Evolutionary conservation across 1,140 invertebrate species (phyloP).

Genomic region (Macrotrachela quadricornifera): DNA sequence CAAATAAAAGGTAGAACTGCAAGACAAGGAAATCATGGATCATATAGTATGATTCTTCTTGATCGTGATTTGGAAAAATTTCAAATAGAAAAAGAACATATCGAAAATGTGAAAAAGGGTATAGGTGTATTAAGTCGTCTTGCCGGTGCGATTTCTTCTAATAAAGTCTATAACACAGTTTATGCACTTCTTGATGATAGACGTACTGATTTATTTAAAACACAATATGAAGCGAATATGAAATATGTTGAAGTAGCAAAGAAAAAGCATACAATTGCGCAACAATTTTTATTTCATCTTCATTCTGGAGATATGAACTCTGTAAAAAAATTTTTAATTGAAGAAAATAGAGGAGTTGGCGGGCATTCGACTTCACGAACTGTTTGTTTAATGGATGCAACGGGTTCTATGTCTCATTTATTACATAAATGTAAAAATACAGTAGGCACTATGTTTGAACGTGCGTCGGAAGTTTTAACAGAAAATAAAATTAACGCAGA

Average conservation of each 20-base stretch:
- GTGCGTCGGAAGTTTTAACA: neutral
- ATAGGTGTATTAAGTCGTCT: neutral
- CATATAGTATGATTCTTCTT: neutral
- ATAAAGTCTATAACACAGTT: neutral
- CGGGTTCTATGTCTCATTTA: neutral
- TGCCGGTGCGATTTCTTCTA: too few species aligned
- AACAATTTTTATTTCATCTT: neutral
- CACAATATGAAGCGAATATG: neutral
- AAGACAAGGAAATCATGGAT: neutral
- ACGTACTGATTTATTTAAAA: neutral
- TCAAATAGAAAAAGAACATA: neutral
- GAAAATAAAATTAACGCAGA: neutral
- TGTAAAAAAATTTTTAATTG: neutral
- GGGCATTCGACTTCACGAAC: neutral
- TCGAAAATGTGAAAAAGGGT: neutral
- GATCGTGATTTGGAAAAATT: neutral
- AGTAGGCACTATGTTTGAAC: neutral
- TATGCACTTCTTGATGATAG: neutral
- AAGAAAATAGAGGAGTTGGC: neutral
- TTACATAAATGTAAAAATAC: neutral
- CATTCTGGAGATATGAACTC: neutral
- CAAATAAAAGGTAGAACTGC: neutral
- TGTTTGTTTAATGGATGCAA: neutral
- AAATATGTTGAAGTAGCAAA: neutral
- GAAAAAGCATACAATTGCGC: neutral